A percentile compares a stretch with the other conserved stretches of the same genome.
Evolutionary conservation across 2,113 vertebrate species (phyloP).

Genomic region (Noturus placidus): DNA sequence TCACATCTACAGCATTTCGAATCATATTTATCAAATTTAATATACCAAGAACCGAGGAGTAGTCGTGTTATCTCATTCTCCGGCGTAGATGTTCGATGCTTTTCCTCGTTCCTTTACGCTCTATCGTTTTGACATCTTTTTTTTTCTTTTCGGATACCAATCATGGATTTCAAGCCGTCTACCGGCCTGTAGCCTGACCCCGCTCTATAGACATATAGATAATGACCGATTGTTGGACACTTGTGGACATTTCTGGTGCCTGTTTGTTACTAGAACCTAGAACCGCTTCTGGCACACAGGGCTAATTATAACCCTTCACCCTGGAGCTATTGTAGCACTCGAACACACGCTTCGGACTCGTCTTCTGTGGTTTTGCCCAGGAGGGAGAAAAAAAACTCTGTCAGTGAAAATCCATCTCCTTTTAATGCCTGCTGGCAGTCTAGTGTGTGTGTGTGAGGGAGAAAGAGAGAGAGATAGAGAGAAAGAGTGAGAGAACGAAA

Average conservation of each 20-base stretch:
- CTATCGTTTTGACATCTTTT: not conserved
- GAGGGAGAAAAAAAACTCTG: conserved; percentile 3
- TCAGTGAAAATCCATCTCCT: conserved; percentile 25
- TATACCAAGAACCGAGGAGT: not conserved
- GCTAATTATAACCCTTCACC: conserved; percentile 15
- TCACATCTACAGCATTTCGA: not conserved
- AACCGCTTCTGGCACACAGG: not conserved
- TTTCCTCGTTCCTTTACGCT: not conserved
- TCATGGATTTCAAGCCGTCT: not conserved
- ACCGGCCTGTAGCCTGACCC: not conserved
- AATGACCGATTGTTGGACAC: not conserved
- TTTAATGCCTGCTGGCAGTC: not conserved
- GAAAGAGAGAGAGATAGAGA: not conserved
- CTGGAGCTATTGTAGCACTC: not conserved
- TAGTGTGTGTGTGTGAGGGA: not conserved
- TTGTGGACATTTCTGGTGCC: not conserved
- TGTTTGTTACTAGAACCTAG: not conserved
- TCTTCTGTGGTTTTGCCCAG: not conserved
- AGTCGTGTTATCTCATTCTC: not conserved
- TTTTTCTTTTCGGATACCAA: not conserved
- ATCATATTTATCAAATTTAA: not conserved
- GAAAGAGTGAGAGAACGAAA: not conserved
- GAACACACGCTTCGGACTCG: not conserved
- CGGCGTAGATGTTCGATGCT: no score
- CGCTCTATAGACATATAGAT: not conserved